Base-by-base conservation (phyloP, 2,888 invertebrate species). In the Ectemnius lituratus region DNA sequence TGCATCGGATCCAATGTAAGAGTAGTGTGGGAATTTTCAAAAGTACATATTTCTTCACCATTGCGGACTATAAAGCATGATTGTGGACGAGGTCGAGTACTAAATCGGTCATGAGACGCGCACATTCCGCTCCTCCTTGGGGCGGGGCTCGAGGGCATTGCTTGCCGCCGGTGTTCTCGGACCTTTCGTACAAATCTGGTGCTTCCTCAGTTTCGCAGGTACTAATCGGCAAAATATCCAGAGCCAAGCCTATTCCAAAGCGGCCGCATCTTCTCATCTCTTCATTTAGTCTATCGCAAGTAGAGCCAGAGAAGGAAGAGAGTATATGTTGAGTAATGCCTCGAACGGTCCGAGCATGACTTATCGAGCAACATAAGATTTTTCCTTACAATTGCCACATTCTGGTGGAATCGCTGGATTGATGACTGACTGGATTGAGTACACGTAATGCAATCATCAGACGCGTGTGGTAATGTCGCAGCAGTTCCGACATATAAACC, bases 141-240 rank as follows among this genome's bases (percentile, higher is more conserved):
- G 92, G 93, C 63, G 92, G 92, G 80, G 91, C 92, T 80, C 91
- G 90, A 11, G 90, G 88, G 56, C 89, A 91, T 45, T 91, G 89
- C 14, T 82, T 80, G 64, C 89, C 88, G 61, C 91, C 89, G 45
- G 86, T 85, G 11, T 83, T 82, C 52, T 89, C 88, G 28, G 86
- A 85, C 14, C 83, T 88, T 64, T 91, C 89, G 84, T 95, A 95
- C 73, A 95, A 90, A 85, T 95, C 95, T 0, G 95, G 95, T 0
- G 95, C 95, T 85, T 95, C 94, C 67, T 94, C 93, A 62, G 94
- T 94, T 64, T 94, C 93, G 73, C 95, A 95, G 0, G 94, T 95
- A 87, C 93, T 94, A 62, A 95, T 95, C 0, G 95, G 95, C 76
- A 94, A 93, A 90, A 95, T 95, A 83, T 95, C 95, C 78, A 95